These are phyloP conservation scores for Pandemis corylana DNA, from an alignment of 2,888 invertebrate species.

Conservation along the genomic window DNA sequence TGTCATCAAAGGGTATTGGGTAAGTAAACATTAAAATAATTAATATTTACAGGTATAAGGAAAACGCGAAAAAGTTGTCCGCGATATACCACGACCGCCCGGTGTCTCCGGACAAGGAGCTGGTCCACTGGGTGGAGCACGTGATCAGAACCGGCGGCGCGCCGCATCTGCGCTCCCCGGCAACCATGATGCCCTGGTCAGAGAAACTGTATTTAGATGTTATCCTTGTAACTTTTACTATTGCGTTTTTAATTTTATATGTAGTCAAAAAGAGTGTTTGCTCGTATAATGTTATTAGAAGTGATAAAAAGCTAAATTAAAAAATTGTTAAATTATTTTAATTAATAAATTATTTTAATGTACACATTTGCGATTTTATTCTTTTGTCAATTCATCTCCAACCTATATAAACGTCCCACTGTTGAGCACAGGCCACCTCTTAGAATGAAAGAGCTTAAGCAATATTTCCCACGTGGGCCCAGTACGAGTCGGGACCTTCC, in stretches of 20 bases:
- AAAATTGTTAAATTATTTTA: background rate
- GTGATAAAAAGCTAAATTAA: background rate
- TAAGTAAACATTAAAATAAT: too few species aligned
- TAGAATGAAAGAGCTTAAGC: too few species aligned
- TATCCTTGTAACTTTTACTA: background rate
- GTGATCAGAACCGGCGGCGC: constrained; percentile 50
- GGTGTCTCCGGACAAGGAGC: constrained; percentile 53
- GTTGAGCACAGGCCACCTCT: too few species aligned
- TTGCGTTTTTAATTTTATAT: background rate
- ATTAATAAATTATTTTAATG: too few species aligned
- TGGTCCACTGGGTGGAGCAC: constrained; percentile 58
- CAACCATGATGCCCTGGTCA: background rate
- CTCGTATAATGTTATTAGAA: background rate
- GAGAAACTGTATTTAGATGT: constrained; percentile 2
- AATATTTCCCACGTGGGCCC: too few species aligned
- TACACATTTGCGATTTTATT: background rate
- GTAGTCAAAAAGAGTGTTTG: background rate
- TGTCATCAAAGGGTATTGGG: too few species aligned
- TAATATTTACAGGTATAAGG: background rate
- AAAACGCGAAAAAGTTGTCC: background rate
- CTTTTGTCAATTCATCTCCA: background rate
- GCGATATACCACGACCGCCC: background rate
- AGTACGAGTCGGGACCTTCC: too few species aligned
- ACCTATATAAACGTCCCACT: too few species aligned
- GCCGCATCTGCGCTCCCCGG: constrained; percentile 47